These are phyloP conservation scores for Galendromus occidentalis DNA, from an alignment of 1,140 invertebrate species.

Conservation along the genomic window DNA sequence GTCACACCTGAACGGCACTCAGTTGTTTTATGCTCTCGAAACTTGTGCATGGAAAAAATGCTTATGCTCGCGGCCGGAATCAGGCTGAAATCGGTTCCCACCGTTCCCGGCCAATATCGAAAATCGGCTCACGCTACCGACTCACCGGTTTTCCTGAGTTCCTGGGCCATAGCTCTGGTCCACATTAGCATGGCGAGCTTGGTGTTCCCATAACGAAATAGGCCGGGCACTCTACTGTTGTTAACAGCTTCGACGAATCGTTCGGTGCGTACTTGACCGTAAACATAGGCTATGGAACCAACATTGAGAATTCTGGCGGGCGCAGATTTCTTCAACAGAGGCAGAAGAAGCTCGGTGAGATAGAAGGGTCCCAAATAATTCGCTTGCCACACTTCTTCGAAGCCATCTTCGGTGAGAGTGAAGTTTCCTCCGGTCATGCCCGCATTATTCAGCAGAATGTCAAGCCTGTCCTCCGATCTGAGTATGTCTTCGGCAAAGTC, in stretches of 20 bases:
- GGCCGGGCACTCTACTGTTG: background rate
- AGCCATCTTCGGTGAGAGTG: constrained; percentile 19
- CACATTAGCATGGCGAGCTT: constrained; percentile 81
- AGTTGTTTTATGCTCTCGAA: background rate
- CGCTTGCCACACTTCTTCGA: constrained; percentile 19
- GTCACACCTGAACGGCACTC: background rate
- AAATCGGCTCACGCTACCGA: background rate
- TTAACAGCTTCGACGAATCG: background rate
- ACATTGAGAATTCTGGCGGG: constrained; percentile 52
- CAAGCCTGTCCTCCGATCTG: constrained; percentile 37
- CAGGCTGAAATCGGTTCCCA: background rate
- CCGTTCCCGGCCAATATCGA: background rate
- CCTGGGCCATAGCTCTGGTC: constrained; percentile 51
- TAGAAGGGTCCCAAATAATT: constrained; percentile 23
- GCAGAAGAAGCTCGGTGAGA: constrained; percentile 18
- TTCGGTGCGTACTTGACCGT: background rate
- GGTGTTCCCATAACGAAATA: constrained; percentile 48
- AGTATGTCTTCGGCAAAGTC: constrained; percentile 43
- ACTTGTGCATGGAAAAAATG: background rate
- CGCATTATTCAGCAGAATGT: constrained; percentile 78
- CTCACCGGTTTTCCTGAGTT: constrained; percentile 47
- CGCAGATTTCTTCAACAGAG: constrained; percentile 26
- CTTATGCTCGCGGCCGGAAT: background rate
- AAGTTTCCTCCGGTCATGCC: constrained; percentile 28
- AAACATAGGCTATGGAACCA: constrained; percentile 43